These are phyloP conservation scores for Cyprinodon tularosa DNA, from an alignment of 2,113 vertebrate genomes.

Conservation along the genomic window DNA sequence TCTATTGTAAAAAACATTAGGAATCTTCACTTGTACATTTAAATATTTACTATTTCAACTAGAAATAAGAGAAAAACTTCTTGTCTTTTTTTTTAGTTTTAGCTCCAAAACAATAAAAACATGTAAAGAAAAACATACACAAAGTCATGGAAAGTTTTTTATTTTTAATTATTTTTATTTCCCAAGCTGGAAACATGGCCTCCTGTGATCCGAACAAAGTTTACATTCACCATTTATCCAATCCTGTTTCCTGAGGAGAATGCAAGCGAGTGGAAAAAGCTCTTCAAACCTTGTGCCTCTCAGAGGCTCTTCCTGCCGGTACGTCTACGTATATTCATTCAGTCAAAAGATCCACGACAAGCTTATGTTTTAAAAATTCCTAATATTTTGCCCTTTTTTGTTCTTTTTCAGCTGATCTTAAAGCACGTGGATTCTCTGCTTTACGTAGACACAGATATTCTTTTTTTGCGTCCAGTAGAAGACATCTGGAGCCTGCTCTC, in stretches of 20 bases:
- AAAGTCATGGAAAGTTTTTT: neutral
- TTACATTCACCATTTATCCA: conserved; percentile 89
- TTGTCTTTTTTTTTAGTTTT: neutral
- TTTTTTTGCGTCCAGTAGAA: conserved; percentile 93
- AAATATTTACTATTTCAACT: neutral
- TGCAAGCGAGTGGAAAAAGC: conserved; percentile 91
- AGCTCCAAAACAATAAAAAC: neutral
- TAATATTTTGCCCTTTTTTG: neutral
- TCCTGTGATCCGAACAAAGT: conserved; percentile 72
- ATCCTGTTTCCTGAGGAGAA: conserved; percentile 92
- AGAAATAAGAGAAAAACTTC: no score
- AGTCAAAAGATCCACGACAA: neutral
- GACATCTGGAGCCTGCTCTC: conserved; percentile 91
- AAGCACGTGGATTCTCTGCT: conserved; percentile 92
- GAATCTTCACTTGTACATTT: neutral
- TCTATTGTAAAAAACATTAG: neutral
- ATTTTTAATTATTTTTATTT: neutral
- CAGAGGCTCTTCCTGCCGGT: conserved; percentile 97
- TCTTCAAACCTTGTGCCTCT: conserved; percentile 97
- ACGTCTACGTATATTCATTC: conserved; percentile 66
- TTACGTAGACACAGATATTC: conserved; percentile 95
- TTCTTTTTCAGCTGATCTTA: conserved; percentile 85
- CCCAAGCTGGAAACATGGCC: conserved; percentile 87
- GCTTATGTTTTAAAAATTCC: neutral
- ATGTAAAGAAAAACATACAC: neutral